Evolutionary conservation across 2,113 vertebrate genomes (phyloP), one percentile per base, ranked within the genome.

Genomic region (Prinia subflava): DNA sequence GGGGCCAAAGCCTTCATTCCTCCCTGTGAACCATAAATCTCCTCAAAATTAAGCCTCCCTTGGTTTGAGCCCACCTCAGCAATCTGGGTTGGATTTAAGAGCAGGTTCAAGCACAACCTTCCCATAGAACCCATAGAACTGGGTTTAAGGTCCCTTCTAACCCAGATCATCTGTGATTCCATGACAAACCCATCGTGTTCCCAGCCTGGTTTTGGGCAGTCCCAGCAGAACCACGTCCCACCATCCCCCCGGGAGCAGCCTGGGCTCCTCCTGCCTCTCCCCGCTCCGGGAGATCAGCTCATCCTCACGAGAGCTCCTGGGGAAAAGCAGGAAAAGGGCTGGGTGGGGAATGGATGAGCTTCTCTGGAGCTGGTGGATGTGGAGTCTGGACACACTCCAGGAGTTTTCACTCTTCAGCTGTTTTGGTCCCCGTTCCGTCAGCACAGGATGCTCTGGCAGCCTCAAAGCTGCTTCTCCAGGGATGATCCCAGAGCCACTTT

Each of bases 341-440:
- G 70, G n/a, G 5, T 41, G 50, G 25, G 25, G 5, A 15, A 6
- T 1, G 50, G 62, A 31, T 24, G 74, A 68, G 27, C 14, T 67
- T 16, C 44, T 31, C 68, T 3, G 8, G 44, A 17, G 14, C 0
- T 14, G 33, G 23, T 56, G 67, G 56, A 46, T 1, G 0, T 1
- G 16, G 16, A 31, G 4, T 5, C 28, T 6, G 56, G 39, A 21
- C 47, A 33, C 7, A 1, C 8, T 15, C 39, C 53, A 11, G 49
- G 49, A 30, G 41, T 17, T 75, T 30, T 46, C 55, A 12, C 21
- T 6, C 55, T 1, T 13, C 44, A 15, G 1, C 27, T 27, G 6
- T 33, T 52, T 47, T 14, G 53, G 17, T 49, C 24, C 21, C 2
- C 39, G 67, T 22, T 55, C 78, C 67, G 8, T 15, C 78, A 65